Evolutionary conservation across 2,888 invertebrate genomes (phyloP), one percentile per base, ranked within the genome.

Genomic region (Pyrgus malvae): DNA sequence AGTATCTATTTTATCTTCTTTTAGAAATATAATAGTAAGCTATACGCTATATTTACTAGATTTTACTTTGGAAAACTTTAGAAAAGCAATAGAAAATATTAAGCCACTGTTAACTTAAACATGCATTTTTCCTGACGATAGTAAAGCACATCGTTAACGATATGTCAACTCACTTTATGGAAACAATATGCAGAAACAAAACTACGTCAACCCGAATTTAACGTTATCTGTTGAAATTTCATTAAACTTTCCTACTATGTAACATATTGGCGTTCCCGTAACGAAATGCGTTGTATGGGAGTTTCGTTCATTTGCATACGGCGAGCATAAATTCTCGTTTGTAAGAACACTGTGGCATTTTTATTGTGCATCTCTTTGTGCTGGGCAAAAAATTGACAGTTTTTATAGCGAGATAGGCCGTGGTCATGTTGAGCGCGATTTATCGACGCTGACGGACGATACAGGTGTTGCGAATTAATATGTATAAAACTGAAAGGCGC

Each of bases 241-340:
- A 33, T 23, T 50, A 33, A 40, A 45, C 29, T 27, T 44, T 19
- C 16, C 9, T n/a, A 27, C 11, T n/a, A 27, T 37, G 42, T 42
- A 44, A 27, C 51, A 37, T 51, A 44, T 51, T 51, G 51, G 19
- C 12, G 38, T 45, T 44, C 53, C 37, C 27, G 53, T 53, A 38
- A 33, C 41, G 33, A 48, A 45, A 54, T 54, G 54, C 65, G 59
- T 53, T 50, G 63, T 65, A 71, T 68, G 69, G 72, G 74, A 75
- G 77, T 76, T 72, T 70, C 67, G 74, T 72, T 80, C 77, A 90
- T 90, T 90, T 87, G 76, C 90, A 90, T 89, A 83, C 72, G 74
- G 70, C 67, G 78, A 76, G 79, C 86, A 86, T 90, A 88, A 89
- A 89, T 90, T 85, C 88, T 88, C 85, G 88, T 89, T 89, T 88